phyloP scores from a whole-genome alignment of 2,113 vertebrate genomes.

The Strix uralensis region DNA sequence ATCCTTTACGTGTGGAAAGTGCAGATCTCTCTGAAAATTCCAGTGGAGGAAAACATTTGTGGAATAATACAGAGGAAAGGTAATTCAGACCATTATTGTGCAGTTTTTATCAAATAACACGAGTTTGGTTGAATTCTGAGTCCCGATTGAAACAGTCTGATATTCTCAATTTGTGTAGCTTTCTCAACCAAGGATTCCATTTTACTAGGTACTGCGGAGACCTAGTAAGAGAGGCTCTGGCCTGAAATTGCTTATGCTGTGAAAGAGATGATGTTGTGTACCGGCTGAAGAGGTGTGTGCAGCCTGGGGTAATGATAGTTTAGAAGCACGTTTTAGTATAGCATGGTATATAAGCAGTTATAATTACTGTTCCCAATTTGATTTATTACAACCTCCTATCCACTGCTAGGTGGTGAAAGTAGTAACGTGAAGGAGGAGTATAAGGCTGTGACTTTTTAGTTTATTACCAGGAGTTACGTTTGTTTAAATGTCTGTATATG shows the following conservation, averaged over 20 bases:
- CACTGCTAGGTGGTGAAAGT: neutral
- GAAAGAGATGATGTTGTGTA: neutral
- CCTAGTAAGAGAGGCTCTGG: neutral
- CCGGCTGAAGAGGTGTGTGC: neutral
- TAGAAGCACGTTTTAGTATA: neutral
- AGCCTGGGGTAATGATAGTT: neutral
- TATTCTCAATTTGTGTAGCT: neutral
- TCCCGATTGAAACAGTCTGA: neutral
- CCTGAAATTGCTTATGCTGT: neutral
- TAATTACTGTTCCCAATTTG: neutral
- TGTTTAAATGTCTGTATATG: neutral
- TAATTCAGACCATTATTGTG: neutral
- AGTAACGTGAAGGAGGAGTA: neutral
- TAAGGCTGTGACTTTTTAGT: neutral
- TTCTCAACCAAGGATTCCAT: neutral
- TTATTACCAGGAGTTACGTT: neutral
- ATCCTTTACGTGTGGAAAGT: neutral
- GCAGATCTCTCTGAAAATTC: slow-evolving; percentile 1
- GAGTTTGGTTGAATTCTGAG: neutral
- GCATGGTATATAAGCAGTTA: neutral
- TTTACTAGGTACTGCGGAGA: neutral
- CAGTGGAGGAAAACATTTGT: neutral
- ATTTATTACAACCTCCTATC: neutral
- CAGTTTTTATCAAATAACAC: neutral
- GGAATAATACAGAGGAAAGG: slow-evolving; percentile 74